A percentile compares a stretch with the other conserved stretches of the same genome.
phyloP scores from a whole-genome alignment of 2,888 invertebrate genomes.

The Timandra comae region DNA sequence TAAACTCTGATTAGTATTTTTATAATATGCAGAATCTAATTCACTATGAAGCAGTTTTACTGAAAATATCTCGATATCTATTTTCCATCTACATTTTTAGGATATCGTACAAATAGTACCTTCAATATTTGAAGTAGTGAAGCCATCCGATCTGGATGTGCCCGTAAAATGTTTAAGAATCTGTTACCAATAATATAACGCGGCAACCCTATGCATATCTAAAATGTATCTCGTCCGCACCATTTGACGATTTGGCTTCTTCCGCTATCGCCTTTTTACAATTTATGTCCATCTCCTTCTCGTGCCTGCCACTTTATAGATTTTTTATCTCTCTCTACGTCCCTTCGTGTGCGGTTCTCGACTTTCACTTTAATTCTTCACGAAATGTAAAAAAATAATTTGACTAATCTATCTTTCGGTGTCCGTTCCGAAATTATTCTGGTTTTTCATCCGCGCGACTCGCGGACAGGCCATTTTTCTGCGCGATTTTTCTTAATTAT shows the following conservation, averaged over 20 bases:
- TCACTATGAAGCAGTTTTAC: too few species aligned
- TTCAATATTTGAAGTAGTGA: too few species aligned
- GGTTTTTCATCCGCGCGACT: constrained; percentile 13
- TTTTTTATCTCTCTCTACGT: constrained; percentile 11
- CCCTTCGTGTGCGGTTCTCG: constrained; percentile 6
- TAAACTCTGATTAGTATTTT: too few species aligned
- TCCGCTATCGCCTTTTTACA: constrained; percentile 47
- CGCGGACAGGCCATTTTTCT: constrained; percentile 12
- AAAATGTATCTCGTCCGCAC: constrained; percentile 64
- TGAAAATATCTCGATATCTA: too few species aligned
- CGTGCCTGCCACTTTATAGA: constrained; percentile 36
- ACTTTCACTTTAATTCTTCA: constrained; percentile 14
- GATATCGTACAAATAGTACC: too few species aligned
- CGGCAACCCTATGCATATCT: constrained; percentile 47
- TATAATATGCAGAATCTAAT: too few species aligned
- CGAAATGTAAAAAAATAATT: constrained; percentile 21
- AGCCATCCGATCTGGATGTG: too few species aligned
- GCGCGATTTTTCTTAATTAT: background rate
- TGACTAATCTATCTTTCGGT: constrained; percentile 22
- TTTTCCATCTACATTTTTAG: too few species aligned
- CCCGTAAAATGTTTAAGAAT: too few species aligned
- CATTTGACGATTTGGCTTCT: constrained; percentile 63
- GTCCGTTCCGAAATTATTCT: constrained; percentile 11
- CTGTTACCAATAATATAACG: too few species aligned
- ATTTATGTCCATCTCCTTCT: constrained; percentile 53